Evolutionary conservation across 2,113 vertebrate genomes (phyloP), one percentile per base, ranked within the genome.

Genomic region (Mesocricetus auratus): DNA sequence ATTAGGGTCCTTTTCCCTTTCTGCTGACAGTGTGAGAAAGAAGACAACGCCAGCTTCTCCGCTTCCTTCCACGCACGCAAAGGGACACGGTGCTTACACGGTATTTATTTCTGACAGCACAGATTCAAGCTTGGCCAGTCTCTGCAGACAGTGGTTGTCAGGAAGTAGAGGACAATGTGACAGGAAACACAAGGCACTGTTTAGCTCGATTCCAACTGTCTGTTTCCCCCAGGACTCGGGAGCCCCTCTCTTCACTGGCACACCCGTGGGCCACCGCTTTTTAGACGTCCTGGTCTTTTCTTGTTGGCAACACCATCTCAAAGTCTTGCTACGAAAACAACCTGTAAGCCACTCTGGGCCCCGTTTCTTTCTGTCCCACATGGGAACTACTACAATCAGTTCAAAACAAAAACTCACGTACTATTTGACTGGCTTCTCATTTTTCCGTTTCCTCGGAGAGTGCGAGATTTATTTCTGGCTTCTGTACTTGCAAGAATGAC

Each of bases 391-490:
- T 3, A 10, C 26, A 93, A 62, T 0, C 53, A 86, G 81, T 45
- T 77, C 56, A 77, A 90, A 92, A 58, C 64, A 89, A 97, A 90
- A 86, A 73, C 58, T 92, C 68, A 73, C 29, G 31, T 79, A 39
- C 26, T 13, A 92, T 94, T 82, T 94, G 53, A 94, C n/a, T 79
- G 89, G 56, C 83, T 79, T 96, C 73, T 69, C 33, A 77, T 64
- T 96, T 75, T 83, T 88, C 56, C 56, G 31, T 89, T 78, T 97
- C 95, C 94, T 97, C 89, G 87, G 60, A 83, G 79, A 83, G 79
- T 64, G 91, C 97, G 94, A 96, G 45, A 87, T 83, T 69, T 95
- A 94, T 95, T 87, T 97, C 81, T 96, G 79, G 91, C 94, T 97
- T 96, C 69, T 94, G 22, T 74, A 77, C 92, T 93, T 89, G 31